Base-by-base conservation (phyloP, 1,140 invertebrate species). In the Pseudomyrmex pallidus region DNA sequence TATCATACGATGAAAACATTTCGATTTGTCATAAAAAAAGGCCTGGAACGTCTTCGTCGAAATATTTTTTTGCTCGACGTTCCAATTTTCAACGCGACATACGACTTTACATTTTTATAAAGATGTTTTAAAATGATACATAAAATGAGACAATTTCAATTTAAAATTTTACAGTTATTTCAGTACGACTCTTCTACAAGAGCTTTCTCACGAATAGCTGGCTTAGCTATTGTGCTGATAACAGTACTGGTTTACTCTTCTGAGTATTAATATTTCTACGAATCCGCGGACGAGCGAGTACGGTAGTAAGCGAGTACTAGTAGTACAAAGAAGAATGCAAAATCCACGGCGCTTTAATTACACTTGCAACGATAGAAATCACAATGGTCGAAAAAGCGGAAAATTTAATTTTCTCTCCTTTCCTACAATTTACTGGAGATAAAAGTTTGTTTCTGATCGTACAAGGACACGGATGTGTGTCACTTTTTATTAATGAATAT, bases 191-290 rank as follows among this genome's bases (percentile, higher is more conserved):
- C 12, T 77, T 13, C 20, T 70, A 2, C 20, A 8, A 46, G 54
- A 68, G 9, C 35, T 70, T 50, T 44, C 44, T 68, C 44, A 35
- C 46, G 12, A 54, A 46, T 70, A 57, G 25, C 48, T 25, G 8
- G 17, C 44, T 25, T 35, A 57, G 52, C 64, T 70, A 59, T 35
- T 78, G 68, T 70, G 35, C 52, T 48, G 76, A 12, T 78, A 67
- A 52, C 59, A 78, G 67, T 68, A 78, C 64, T 70, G 15, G 64
- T 54, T 54, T 12, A 70, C 54, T 78, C 54, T 78, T 78, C 64
- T 44, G 44, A 78, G 76, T 78, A 70, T 78, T 70, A 44, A 78
- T 70, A 78, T 35, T 78, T 78, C 54, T 54, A 15, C 20, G 64
- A 78, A 78, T 68, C 7, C 61, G 35, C 52, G 52, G 12, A 5